Conservation (phyloP, 2,113 vertebrate genomes). For the Chamaetylas fuelleborni region DNA sequence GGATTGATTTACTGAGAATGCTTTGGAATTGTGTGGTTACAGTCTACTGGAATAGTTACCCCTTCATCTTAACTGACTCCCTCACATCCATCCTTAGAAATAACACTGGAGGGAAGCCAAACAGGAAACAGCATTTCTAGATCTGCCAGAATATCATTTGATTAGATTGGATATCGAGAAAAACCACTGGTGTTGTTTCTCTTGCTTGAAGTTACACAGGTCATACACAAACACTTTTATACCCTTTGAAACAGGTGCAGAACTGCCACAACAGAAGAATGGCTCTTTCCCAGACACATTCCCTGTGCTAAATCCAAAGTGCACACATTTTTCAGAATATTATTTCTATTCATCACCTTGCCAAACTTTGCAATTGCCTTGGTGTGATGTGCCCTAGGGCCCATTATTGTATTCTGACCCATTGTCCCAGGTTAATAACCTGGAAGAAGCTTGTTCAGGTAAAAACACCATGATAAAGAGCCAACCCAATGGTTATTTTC, state of each 20-base stretch:
- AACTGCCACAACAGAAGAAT: not conserved
- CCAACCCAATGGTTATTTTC: not conserved
- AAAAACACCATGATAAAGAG: not conserved
- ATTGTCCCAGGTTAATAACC: not conserved
- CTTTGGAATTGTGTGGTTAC: not conserved
- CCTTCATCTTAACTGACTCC: not conserved
- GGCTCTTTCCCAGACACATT: not conserved
- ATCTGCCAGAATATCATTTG: not conserved
- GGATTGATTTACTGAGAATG: not conserved
- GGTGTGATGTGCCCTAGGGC: not conserved
- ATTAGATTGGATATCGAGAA: not conserved
- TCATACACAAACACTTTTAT: not conserved
- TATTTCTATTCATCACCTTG: not conserved
- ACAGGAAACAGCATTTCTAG: not conserved
- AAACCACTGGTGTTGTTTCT: not conserved
- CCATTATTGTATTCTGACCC: not conserved
- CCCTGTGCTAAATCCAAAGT: not conserved
- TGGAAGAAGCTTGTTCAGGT: not conserved
- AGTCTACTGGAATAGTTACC: not conserved
- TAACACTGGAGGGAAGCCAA: not conserved
- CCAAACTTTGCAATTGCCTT: not conserved
- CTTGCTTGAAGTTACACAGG: not conserved
- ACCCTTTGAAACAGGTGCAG: not conserved
- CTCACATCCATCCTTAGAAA: not conserved
- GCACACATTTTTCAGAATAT: not conserved